Evolutionary conservation across 2,797 vertebrate species (phyloP).

Genomic region (Oreortyx pictus): DNA sequence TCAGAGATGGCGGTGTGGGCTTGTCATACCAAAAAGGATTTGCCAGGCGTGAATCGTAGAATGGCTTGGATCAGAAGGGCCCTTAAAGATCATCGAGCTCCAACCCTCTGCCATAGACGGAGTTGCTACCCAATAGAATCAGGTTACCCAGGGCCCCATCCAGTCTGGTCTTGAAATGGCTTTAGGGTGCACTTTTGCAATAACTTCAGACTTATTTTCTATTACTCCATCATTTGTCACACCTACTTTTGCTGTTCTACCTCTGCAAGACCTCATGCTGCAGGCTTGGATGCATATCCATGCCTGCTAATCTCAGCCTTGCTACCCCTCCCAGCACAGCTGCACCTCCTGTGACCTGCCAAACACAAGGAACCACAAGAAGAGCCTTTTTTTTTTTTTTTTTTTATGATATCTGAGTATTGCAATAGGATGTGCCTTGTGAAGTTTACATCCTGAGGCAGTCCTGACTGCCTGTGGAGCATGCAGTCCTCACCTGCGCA

Average conservation of each 20-base stretch:
- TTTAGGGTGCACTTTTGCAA: not conserved
- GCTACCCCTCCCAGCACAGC: not conserved
- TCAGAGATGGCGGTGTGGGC: not conserved
- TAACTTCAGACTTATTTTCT: not conserved
- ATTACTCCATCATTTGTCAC: rapidly evolving
- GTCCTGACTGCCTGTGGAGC: not conserved
- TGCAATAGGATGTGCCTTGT: not conserved
- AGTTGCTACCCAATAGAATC: too few species aligned
- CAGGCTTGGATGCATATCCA: not conserved
- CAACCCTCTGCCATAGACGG: too few species aligned
- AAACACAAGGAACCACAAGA: rapidly evolving
- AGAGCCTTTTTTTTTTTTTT: not conserved
- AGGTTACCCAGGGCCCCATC: too few species aligned
- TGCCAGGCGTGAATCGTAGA: not conserved
- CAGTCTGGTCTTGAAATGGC: not conserved
- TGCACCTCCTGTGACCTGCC: not conserved
- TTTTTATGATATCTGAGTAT: not conserved
- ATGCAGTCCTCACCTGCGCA: not conserved
- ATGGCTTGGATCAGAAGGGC: too few species aligned
- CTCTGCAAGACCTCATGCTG: not conserved
- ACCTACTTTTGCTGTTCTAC: not conserved
- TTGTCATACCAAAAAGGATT: not conserved
- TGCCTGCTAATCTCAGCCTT: not conserved
- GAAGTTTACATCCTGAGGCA: not conserved
- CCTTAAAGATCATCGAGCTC: too few species aligned